A percentile compares a stretch with the other conserved stretches of the same genome.
These are phyloP conservation scores for Podilymbus podiceps DNA, from an alignment of 2,113 vertebrate genomes.

Conservation along the genomic window DNA sequence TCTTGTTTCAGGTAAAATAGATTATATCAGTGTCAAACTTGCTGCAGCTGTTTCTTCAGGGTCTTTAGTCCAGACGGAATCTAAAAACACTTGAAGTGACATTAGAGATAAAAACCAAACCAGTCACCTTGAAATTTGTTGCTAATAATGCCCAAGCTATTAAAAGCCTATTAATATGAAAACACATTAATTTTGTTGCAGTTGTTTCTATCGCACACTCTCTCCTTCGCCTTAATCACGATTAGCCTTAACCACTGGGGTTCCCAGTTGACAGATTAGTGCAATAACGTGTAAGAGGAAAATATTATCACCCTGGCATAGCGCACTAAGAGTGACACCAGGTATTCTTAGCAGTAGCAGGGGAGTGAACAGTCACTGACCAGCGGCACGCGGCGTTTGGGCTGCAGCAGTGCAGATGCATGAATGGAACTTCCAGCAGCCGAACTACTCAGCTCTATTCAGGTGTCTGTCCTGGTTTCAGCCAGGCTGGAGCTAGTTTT, in stretches of 20 bases:
- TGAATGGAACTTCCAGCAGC: not conserved
- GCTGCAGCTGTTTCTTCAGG: not conserved
- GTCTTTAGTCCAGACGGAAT: not conserved
- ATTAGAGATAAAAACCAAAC: not conserved
- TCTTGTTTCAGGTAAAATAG: not conserved
- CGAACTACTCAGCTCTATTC: not conserved
- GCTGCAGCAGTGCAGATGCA: not conserved
- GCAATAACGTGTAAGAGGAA: not conserved
- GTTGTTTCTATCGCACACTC: not conserved
- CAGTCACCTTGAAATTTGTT: not conserved
- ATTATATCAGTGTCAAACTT: not conserved
- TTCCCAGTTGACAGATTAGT: not conserved
- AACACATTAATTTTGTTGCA: not conserved
- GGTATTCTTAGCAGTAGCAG: too few relatives aligned
- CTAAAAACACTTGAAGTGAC: not conserved
- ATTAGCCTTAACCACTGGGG: not conserved
- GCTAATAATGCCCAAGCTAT: not conserved
- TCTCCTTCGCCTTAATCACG: not conserved
- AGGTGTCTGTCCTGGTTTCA: not conserved
- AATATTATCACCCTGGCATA: rapidly evolving
- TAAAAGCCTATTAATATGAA: not conserved
- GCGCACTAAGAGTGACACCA: not conserved
- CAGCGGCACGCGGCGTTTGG: not conserved
- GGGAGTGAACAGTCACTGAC: not conserved
- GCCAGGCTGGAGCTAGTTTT: too few relatives aligned